Conservation (phyloP, 2,888 invertebrate species). For the Hydrotaea diabolus region DNA sequence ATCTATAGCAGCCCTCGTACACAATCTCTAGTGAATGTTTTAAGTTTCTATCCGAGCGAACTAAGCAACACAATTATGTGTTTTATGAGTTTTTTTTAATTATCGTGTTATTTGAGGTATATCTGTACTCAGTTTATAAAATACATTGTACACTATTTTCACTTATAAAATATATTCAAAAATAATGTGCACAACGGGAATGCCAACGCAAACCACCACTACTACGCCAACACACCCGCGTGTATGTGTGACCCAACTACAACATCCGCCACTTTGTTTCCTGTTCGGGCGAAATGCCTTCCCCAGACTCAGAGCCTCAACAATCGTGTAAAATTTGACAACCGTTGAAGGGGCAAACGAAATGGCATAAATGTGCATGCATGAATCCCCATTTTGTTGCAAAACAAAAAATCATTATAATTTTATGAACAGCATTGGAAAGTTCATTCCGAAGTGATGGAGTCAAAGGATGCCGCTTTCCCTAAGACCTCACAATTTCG, state of each 20-base stretch:
- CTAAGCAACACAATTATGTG: too few relatives aligned
- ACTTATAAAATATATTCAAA: not conserved
- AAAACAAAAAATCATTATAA: not conserved
- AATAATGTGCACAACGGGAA: not conserved
- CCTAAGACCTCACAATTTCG: not conserved
- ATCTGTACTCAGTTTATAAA: not conserved
- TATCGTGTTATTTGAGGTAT: not conserved
- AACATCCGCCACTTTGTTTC: not conserved
- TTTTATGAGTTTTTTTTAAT: too few relatives aligned
- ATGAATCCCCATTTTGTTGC: not conserved
- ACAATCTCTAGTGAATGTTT: too few relatives aligned
- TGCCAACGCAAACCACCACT: not conserved
- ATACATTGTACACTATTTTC: not conserved
- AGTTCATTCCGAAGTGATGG: not conserved
- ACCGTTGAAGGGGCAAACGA: too few relatives aligned
- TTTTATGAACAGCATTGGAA: not conserved
- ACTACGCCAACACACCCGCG: not conserved
- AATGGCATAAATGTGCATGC: too few relatives aligned
- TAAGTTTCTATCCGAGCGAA: too few relatives aligned
- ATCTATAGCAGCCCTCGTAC: too few relatives aligned
- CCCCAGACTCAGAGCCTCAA: too few relatives aligned
- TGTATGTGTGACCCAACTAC: not conserved
- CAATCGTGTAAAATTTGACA: too few relatives aligned
- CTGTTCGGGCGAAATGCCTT: not conserved
- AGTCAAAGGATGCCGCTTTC: not conserved